These are phyloP conservation scores for Drosophila longiperda DNA, from an alignment of 2,888 invertebrate genomes.

Conservation along the genomic window DNA sequence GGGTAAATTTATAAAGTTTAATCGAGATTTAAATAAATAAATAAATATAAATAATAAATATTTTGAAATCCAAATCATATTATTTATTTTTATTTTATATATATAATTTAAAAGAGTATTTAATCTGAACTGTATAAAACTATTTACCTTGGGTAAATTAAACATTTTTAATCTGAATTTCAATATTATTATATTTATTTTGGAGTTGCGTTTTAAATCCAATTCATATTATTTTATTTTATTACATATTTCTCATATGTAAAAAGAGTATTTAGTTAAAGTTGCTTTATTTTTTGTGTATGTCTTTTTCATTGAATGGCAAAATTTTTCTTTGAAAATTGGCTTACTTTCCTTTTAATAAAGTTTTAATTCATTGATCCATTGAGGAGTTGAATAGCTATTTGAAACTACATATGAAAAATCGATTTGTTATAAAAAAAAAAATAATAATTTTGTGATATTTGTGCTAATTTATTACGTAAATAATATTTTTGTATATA, in stretches of 20 bases:
- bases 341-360: slow-evolving; percentile 42
- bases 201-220: no score
- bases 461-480: neutral
- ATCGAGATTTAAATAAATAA: neutral
- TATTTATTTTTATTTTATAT: no score
- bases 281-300: slow-evolving; percentile 14
- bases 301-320: slow-evolving; percentile 22
- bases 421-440: neutral
- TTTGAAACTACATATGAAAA: neutral
- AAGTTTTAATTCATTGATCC: slow-evolving; percentile 34
- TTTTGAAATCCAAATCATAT: no score
- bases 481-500: neutral
- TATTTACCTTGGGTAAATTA: no score
- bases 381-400: neutral
- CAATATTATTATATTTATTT: no score
- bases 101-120: no score
- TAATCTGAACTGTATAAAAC: no score
- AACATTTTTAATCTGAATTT: no score
- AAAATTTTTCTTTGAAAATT: slow-evolving; percentile 1
- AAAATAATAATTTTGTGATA: neutral
- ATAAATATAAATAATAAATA: neutral
- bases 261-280: slow-evolving; percentile 3
- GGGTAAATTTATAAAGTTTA: neutral
- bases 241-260: no score
- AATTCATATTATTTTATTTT: neutral